Evolutionary conservation across 2,113 vertebrate species (phyloP), one percentile per base, ranked within the genome.

Genomic region (Larimichthys polyactis): DNA sequence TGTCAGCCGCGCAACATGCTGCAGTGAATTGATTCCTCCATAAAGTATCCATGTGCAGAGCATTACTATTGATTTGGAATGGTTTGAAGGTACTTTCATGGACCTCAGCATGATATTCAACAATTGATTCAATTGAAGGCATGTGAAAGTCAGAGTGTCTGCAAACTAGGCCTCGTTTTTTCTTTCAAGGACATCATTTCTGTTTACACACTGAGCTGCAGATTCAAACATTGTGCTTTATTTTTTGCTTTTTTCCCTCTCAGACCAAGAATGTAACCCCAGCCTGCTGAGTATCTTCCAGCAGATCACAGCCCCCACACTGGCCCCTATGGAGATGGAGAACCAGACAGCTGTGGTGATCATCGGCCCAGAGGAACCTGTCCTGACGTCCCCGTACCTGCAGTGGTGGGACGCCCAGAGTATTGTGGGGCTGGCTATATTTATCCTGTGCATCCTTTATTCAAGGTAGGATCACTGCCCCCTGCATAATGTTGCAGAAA

Each of bases 261-360:
- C 91, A 99, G 98, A 99, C 63, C 91, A 69, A 48, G 91, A 19
- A 43, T 99, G 98, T 81, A 99, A 99, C 86, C 98, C 98, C 43
- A 94, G 94, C 82, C 94, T 99, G 71, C 78, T 97, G 90, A 96
- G 92, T 84, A 95, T 99, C 88, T 93, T 99, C 55, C 95, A 95
- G 12, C 94, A 95, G 79, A 94, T 96, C 0, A 40, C 95, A 0
- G 55, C 80, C 16, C 93, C 97, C 14, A 96, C 96, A 0, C 2
- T 55, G 12, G 77, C 24, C 55, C 94, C 96, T 0, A 77, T 83
- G 73, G 82, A 87, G 86, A 49, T 83, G 0, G 94, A 86, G 58
- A 99, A 99, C 71, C 82, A 91, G 82, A 97, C 97, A 19, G 94
- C 94, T 0, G 92, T 93, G 74, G 59, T 92, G 0, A 43, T 91